Evolutionary conservation across 30 jellyfish, hydroid and myxozoan species (phyloP).

Genomic region (Turritopsis dohrnii): DNA sequence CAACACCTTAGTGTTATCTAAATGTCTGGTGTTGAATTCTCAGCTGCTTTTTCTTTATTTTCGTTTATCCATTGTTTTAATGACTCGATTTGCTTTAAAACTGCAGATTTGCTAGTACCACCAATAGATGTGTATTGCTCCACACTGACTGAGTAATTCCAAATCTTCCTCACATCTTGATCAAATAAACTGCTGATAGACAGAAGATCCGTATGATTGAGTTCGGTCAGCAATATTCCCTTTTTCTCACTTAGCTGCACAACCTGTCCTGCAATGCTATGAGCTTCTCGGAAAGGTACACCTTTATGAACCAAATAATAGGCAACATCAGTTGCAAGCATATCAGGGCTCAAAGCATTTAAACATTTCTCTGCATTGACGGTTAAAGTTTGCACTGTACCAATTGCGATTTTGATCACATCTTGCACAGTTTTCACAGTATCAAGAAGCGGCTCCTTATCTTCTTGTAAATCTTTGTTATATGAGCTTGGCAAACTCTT

Average conservation of each 20-base stretch:
- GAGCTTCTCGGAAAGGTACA: slow-evolving; percentile 82
- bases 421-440: slow-evolving; percentile 57
- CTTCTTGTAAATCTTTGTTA: slow-evolving; percentile 84
- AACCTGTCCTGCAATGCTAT: slow-evolving; percentile 52
- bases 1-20: no score
- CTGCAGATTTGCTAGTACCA: slow-evolving; percentile 60
- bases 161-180: slow-evolving; percentile 35
- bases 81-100: slow-evolving; percentile 38
- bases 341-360: slow-evolving; percentile 58
- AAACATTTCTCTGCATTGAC: slow-evolving; percentile 47
- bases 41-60: no score
- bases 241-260: slow-evolving; percentile 67
- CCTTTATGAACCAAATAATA: slow-evolving; percentile 63
- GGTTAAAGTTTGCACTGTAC: slow-evolving; percentile 53
- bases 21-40: no score
- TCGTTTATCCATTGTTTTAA: slow-evolving; percentile 57
- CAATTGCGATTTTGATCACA: slow-evolving; percentile 55
- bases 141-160: slow-evolving; percentile 74
- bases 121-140: slow-evolving; percentile 79
- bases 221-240: slow-evolving; percentile 23
- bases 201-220: slow-evolving; percentile 42
- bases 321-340: slow-evolving; percentile 79
- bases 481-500: slow-evolving; percentile 70
- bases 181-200: slow-evolving; percentile 42
- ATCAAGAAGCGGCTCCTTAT: slow-evolving; percentile 60